Evolutionary conservation across 1,140 invertebrate genomes (phyloP).

Genomic region (Scaptomyza montana): DNA sequence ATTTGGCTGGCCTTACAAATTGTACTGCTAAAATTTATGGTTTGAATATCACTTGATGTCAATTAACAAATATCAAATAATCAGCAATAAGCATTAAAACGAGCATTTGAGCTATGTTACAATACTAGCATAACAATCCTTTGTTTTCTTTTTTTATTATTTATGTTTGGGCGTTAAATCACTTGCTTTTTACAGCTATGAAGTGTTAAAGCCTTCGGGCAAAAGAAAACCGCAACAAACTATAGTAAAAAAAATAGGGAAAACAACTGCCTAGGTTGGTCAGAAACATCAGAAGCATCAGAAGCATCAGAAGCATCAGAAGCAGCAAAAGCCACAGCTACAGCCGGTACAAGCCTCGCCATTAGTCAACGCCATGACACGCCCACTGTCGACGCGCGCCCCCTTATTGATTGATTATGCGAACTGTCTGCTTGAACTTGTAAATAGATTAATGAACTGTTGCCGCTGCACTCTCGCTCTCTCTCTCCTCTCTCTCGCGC

Average conservation of each 20-base stretch:
- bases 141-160: neutral
- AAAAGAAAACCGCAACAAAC: slow-evolving; percentile 18
- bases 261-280: slow-evolving; percentile 10
- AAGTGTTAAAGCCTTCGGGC: neutral
- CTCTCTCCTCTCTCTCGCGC: no score
- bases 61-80: no score
- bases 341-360: slow-evolving; percentile 28
- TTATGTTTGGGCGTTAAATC: neutral
- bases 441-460: slow-evolving; percentile 83
- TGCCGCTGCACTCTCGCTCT: slow-evolving; percentile 51
- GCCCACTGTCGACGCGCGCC: slow-evolving; percentile 40
- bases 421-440: slow-evolving; percentile 80
- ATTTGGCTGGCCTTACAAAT: no score
- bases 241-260: neutral
- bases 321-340: neutral
- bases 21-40: neutral
- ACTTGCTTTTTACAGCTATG: neutral
- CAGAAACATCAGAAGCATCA: neutral
- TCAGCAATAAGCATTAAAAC: no score
- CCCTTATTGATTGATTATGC: slow-evolving; percentile 80
- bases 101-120: no score
- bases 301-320: neutral
- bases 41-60: neutral
- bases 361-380: slow-evolving; percentile 43
- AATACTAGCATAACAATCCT: no score